Conservation (phyloP, 2,888 invertebrate species). For the Mantis religiosa region DNA sequence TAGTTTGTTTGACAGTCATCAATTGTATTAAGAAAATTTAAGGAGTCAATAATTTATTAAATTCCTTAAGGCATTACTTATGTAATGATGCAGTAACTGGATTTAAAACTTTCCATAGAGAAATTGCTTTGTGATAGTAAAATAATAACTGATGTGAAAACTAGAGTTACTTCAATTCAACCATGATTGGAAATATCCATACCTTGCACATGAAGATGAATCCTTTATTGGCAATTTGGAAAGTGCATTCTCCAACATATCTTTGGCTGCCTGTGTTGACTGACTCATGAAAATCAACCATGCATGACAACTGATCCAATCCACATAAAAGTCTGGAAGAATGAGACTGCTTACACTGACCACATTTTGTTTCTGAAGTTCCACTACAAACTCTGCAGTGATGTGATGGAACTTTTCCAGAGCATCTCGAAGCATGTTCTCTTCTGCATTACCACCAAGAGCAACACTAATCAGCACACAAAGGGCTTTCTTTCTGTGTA, state of each 20-base stretch:
- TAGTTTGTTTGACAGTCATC: too few species aligned
- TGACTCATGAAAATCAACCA: conserved; percentile 50
- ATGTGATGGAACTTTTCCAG: conserved; percentile 41
- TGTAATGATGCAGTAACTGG: too few species aligned
- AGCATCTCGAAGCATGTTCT: conserved; percentile 36
- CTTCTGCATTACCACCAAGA: neutral
- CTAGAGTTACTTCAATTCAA: too few species aligned
- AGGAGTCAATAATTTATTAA: too few species aligned
- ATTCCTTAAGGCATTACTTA: too few species aligned
- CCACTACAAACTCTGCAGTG: conserved; percentile 37
- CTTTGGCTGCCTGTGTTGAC: conserved; percentile 41
- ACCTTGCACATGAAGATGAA: neutral
- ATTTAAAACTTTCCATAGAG: too few species aligned
- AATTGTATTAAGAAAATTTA: too few species aligned
- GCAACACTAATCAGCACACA: neutral
- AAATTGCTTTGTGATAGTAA: too few species aligned
- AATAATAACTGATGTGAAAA: too few species aligned
- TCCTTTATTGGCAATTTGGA: conserved; percentile 21
- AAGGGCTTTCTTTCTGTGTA: neutral
- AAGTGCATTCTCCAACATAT: conserved; percentile 41
- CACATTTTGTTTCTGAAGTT: conserved; percentile 21
- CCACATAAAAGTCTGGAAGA: conserved; percentile 49
- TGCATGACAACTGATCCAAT: conserved; percentile 51
- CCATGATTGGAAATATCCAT: neutral
- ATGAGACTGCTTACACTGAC: conserved; percentile 42